Evolutionary conservation across 2,888 invertebrate genomes (phyloP).

Genomic region (Amiota communis): DNA sequence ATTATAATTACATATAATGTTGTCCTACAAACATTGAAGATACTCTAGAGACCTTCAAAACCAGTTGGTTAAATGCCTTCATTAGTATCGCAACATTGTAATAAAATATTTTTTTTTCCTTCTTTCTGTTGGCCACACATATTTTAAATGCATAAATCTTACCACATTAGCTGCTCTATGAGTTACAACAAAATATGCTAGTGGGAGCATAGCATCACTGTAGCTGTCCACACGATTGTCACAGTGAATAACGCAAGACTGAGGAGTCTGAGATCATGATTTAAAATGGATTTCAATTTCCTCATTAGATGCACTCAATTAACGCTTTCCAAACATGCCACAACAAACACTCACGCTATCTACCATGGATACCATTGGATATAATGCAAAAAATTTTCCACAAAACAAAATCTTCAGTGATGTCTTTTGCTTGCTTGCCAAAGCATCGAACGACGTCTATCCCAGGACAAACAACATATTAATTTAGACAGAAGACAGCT

Average conservation of each 20-base stretch:
- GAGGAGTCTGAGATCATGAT: conserved; percentile 28
- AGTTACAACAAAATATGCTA: conserved; percentile 23
- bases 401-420: not conserved
- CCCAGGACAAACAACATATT: not conserved
- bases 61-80: not conserved
- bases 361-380: not conserved
- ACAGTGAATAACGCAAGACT: not conserved
- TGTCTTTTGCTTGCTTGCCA: not conserved
- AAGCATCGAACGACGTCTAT: not conserved
- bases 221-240: not conserved
- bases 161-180: not conserved
- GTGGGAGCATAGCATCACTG: not conserved
- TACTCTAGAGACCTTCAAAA: conserved; percentile 20
- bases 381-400: not conserved
- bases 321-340: conserved; percentile 40
- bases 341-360: not conserved
- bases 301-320: conserved; percentile 62
- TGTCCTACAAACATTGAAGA: not conserved
- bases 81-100: not conserved
- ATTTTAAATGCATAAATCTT: not conserved
- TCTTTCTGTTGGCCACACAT: not conserved
- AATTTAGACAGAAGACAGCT: not conserved
- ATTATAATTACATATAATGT: not conserved
- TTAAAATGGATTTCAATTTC: conserved; percentile 49
- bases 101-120: not conserved